phyloP scores from a whole-genome alignment of 1,140 invertebrate species.

The Physella acuta region DNA sequence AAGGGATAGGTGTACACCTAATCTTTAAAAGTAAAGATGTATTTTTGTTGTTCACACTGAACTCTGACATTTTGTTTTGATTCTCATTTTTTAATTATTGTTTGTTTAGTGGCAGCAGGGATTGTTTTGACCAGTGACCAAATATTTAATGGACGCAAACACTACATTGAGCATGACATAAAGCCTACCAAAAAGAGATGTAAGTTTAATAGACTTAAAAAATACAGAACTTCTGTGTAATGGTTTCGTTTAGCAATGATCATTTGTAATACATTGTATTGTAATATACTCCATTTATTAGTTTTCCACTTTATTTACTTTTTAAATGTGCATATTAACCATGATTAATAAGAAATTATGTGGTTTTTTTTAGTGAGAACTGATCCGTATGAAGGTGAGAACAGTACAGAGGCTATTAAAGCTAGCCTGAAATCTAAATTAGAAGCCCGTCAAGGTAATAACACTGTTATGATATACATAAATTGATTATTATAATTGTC shows the following conservation, averaged over 20 bases:
- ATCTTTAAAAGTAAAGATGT: too few species aligned
- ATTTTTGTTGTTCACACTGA: too few species aligned
- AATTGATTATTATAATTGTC: not conserved
- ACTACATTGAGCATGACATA: too few species aligned
- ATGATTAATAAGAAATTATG: too few species aligned
- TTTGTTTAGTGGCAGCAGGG: too few species aligned
- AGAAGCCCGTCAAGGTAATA: slow-evolving; percentile 11
- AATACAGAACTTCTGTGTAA: too few species aligned
- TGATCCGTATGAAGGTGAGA: not conserved
- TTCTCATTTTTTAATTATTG: too few species aligned
- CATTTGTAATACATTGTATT: not conserved
- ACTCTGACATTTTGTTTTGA: too few species aligned
- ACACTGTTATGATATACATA: not conserved
- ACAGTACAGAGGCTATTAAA: slow-evolving; percentile 9
- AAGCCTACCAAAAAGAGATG: slow-evolving; percentile 9
- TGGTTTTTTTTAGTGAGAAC: not conserved
- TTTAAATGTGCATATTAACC: not conserved
- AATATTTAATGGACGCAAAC: too few species aligned
- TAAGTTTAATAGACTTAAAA: slow-evolving; percentile 2
- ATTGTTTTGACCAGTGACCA: too few species aligned
- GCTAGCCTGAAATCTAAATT: slow-evolving; percentile 20
- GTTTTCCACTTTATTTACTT: not conserved
- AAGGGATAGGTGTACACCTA: too few species aligned
- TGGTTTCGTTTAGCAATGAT: not conserved
- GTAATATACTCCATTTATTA: not conserved